Conservation (phyloP, 2,113 vertebrate genomes). For the Prunella fulvescens region DNA sequence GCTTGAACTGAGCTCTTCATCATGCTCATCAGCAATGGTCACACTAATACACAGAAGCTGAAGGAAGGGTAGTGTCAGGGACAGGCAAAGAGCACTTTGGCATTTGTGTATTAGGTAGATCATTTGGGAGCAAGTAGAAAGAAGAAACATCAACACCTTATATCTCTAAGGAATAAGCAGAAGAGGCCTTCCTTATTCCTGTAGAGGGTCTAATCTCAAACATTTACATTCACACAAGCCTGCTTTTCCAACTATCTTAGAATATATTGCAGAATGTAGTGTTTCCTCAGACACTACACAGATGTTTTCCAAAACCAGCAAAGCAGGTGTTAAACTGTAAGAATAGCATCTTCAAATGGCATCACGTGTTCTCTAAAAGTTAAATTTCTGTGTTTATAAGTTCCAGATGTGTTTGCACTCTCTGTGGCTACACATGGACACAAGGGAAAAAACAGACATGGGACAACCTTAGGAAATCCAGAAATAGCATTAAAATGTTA, state of each 20-base stretch:
- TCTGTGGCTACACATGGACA: not conserved
- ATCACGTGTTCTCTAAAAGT: not conserved
- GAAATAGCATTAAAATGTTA: not conserved
- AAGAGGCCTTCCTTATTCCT: not conserved
- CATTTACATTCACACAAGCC: not conserved
- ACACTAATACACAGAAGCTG: not conserved
- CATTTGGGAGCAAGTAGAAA: not conserved
- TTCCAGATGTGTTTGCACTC: not conserved
- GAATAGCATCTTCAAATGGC: not conserved
- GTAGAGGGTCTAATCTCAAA: not conserved
- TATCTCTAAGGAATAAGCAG: not conserved
- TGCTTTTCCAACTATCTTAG: not conserved
- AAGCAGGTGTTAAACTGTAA: not conserved
- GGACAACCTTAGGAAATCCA: not conserved
- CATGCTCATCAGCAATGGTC: not conserved
- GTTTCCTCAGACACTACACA: not conserved
- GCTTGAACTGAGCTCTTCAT: not conserved
- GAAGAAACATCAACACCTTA: not conserved
- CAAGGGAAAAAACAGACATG: accelerated
- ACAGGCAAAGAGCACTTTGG: not conserved
- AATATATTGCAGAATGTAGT: not conserved
- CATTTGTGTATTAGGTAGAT: not conserved
- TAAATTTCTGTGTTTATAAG: not conserved
- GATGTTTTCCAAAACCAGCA: not conserved
- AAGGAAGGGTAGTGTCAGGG: not conserved